Evolutionary conservation across 92 coral and sea anemone species (phyloP).

Genomic region (Heteractis magnifica): DNA sequence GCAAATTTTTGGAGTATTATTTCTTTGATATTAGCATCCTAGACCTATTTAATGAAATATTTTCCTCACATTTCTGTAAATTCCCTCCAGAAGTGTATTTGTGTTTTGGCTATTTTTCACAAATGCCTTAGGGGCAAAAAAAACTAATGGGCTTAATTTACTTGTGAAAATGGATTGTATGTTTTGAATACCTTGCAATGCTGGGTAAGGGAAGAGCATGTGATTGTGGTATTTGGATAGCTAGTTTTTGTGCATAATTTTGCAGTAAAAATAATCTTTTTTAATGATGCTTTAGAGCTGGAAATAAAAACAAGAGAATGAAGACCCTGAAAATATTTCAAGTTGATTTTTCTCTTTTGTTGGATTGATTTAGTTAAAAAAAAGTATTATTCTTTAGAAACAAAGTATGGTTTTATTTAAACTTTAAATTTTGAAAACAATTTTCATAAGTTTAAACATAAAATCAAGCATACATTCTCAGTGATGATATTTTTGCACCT

Average conservation of each 20-base stretch:
- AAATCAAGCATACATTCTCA: not conserved
- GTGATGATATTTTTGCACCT: not conserved
- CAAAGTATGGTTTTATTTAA: not conserved
- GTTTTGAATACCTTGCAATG: slow-evolving; percentile 1
- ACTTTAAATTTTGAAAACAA: not conserved
- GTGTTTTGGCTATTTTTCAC: not conserved
- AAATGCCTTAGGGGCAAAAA: not conserved
- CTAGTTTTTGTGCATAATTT: not conserved
- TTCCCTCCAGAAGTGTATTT: not conserved
- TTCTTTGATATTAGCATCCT: not conserved
- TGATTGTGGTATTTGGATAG: not conserved
- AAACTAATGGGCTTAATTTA: slow-evolving; percentile 15
- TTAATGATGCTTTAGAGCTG: not conserved
- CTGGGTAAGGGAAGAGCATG: slow-evolving; percentile 1
- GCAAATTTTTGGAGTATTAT: not conserved
- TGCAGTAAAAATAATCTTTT: not conserved
- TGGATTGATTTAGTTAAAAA: too few species aligned
- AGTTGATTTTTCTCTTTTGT: not conserved
- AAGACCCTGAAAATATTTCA: not conserved
- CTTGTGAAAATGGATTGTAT: slow-evolving; percentile 23
- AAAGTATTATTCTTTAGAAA: not conserved
- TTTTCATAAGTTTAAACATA: not conserved
- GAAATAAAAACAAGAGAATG: not conserved
- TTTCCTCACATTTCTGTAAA: not conserved
- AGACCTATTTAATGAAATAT: not conserved